Base-by-base conservation (phyloP, 1,140 invertebrate species). In the Meloidogyne chitwoodi region DNA sequence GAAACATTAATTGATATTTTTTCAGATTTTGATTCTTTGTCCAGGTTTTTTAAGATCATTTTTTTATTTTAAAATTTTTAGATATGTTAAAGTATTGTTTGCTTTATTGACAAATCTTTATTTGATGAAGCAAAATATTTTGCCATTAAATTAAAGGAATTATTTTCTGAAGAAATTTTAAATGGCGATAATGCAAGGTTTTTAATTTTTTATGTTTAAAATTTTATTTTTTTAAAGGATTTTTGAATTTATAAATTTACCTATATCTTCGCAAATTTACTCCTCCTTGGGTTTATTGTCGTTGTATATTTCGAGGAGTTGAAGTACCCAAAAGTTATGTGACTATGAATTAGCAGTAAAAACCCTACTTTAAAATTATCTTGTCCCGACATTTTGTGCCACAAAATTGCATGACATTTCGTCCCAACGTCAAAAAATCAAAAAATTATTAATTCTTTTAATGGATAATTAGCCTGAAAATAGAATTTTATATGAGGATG, bases 311-410 rank as follows among this genome's bases (percentile, higher is more conserved):
- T 29, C 71, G 44, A 34, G 48, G 29, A 27, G 68, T 61, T 31
- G 79, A 80, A 66, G 68, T 16, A 65, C 65, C 3, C 80, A 80
- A 29, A 63, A 64, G 22, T 48, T 77, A 29, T 34, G 68, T 12
- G 65, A 80, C 26, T 80, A 82, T 44, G 65, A 69, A 68, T 22
- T 38, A 0, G 79, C 79, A 12, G 69, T 76, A 41, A 61, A 81
- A n/a, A n/a, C n/a, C n/a, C n/a, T n/a, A n/a, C n/a, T n/a, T n/a
- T n/a, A n/a, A n/a, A n/a, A n/a, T n/a, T n/a, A n/a, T n/a, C n/a
- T n/a, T n/a, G n/a, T n/a, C n/a, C n/a, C n/a, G n/a, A n/a, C n/a
- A n/a, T n/a, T n/a, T n/a, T n/a, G n/a, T n/a, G n/a, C n/a, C n/a
- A n/a, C n/a, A n/a, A n/a, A n/a, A n/a, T n/a, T n/a, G n/a, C n/a